Conservation (phyloP, 2,888 invertebrate genomes). For the Phaonia tiefii region DNA sequence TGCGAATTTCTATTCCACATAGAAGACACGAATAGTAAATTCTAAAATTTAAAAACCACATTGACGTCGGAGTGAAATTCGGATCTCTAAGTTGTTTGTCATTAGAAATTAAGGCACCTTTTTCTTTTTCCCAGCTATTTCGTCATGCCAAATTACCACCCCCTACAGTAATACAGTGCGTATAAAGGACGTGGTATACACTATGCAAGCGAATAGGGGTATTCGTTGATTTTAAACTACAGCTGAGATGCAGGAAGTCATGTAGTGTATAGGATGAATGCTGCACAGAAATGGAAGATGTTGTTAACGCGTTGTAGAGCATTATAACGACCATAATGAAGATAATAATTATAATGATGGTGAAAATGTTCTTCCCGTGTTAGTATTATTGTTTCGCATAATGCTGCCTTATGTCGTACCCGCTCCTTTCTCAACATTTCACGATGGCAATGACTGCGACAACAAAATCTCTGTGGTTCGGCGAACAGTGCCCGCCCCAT, state of each 20-base stretch:
- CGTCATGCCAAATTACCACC: not conserved
- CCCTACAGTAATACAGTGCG: not conserved
- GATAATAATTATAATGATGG: conserved; percentile 57
- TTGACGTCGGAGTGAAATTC: too few relatives aligned
- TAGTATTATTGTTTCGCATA: not conserved
- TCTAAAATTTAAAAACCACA: too few relatives aligned
- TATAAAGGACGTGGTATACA: too few relatives aligned
- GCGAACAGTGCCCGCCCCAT: not conserved
- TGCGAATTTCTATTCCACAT: too few relatives aligned
- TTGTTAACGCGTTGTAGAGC: conserved; percentile 32
- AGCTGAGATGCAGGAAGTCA: conserved; percentile 24
- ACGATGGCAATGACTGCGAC: not conserved
- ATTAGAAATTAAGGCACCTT: too few relatives aligned
- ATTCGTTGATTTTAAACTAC: not conserved
- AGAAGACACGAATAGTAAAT: too few relatives aligned
- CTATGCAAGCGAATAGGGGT: not conserved
- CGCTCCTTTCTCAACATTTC: not conserved
- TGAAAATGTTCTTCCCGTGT: conserved; percentile 27
- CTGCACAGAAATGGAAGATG: conserved; percentile 11
- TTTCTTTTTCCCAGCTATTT: too few relatives aligned
- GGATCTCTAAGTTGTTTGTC: too few relatives aligned
- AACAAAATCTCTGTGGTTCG: conserved; percentile 14
- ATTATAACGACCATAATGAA: conserved; percentile 46
- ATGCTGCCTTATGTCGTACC: not conserved
- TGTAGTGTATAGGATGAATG: conserved; percentile 1